Conservation (phyloP, 2,113 vertebrate species). For the Microcebus ravelobensis region DNA sequence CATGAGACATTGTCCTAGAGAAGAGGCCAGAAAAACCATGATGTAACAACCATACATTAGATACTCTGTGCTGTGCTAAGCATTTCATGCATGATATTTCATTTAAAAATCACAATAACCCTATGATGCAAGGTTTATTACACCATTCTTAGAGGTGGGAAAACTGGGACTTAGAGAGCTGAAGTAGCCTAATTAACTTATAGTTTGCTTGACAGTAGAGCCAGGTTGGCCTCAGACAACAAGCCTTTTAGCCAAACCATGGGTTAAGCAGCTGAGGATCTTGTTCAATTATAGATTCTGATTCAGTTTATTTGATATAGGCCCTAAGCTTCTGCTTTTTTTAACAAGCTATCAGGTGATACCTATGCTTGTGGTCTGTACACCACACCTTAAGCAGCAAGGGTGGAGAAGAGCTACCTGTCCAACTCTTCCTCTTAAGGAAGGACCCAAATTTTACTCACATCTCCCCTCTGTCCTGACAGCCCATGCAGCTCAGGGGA, state of each 20-base stretch:
- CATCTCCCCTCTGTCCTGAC: neutral
- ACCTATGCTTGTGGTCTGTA: neutral
- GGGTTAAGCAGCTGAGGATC: neutral
- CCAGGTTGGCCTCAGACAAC: neutral
- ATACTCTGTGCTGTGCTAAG: neutral
- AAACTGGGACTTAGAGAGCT: neutral
- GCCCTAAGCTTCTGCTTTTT: neutral
- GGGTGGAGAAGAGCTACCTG: neutral
- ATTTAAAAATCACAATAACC: neutral
- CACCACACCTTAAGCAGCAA: neutral
- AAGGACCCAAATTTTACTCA: neutral
- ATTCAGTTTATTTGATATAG: neutral
- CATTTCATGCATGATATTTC: neutral
- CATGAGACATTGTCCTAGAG: neutral
- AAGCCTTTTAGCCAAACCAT: neutral
- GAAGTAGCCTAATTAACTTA: neutral
- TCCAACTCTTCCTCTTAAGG: neutral
- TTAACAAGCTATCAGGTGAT: neutral
- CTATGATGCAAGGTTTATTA: neutral
- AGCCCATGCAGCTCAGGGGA: neutral
- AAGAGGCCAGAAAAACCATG: neutral
- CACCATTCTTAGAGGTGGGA: neutral
- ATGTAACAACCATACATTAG: neutral
- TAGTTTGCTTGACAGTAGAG: neutral
- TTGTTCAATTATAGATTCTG: neutral